Conservation (phyloP, 2,888 invertebrate genomes). For the Rotaria macrura region DNA sequence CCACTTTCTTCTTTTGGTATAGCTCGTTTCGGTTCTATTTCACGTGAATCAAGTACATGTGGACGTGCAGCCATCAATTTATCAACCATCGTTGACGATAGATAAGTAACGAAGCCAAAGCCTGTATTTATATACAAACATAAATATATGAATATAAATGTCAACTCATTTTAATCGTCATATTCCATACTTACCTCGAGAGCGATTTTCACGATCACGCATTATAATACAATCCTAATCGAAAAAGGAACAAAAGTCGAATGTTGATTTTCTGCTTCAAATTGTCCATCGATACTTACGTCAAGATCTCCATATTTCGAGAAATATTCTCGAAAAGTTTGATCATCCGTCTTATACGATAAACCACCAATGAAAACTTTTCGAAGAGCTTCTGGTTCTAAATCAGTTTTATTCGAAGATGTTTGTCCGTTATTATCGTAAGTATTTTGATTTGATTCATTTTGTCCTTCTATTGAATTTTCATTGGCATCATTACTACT, state of each 20-base stretch:
- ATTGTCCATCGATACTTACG: no score
- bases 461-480: not conserved
- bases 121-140: no score
- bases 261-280: not conserved
- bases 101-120: slow-evolving; percentile 12
- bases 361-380: slow-evolving; percentile 34
- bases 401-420: not conserved
- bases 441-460: not conserved
- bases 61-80: not conserved
- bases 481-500: no score
- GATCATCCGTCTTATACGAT: slow-evolving; percentile 32
- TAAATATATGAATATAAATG: slow-evolving; percentile 36
- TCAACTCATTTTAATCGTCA: not conserved
- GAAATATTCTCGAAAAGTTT: slow-evolving; percentile 31
- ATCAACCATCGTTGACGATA: not conserved
- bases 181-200: not conserved
- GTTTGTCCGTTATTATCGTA: not conserved
- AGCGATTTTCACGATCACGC: slow-evolving; percentile 4
- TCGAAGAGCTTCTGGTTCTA: slow-evolving; percentile 33
- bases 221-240: slow-evolving; percentile 3
- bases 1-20: slow-evolving; percentile 54
- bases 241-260: not conserved
- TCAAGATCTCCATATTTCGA: slow-evolving; percentile 57
- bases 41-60: not conserved
- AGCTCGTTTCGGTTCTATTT: slow-evolving; percentile 17